A percentile compares a stretch with the other conserved stretches of the same genome.
These are phyloP conservation scores for Eurytoma californica DNA, from an alignment of 2,888 invertebrate species.

Conservation along the genomic window DNA sequence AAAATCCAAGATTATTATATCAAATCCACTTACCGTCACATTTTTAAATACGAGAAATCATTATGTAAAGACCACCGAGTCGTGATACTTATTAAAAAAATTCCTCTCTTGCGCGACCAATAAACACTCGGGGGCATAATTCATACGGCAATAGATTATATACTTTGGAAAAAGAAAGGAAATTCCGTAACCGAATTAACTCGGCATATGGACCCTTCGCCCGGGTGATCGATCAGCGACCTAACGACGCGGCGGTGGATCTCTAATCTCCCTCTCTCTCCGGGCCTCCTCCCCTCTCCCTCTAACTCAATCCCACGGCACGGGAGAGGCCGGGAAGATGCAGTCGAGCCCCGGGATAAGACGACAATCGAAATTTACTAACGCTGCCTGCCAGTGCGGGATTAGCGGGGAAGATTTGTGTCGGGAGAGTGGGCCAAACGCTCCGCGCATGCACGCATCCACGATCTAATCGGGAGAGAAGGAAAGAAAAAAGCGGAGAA, in stretches of 20 bases:
- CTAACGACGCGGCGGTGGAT: not conserved
- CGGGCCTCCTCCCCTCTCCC: not conserved
- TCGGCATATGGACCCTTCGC: not conserved
- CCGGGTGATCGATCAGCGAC: constrained; percentile 28
- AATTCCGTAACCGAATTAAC: constrained; percentile 42
- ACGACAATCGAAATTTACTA: constrained; percentile 45
- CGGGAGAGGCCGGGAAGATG: constrained; percentile 15
- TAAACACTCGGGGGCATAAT: no score
- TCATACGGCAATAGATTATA: constrained; percentile 7
- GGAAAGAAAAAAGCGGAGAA: not conserved
- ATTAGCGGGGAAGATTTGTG: constrained; percentile 22
- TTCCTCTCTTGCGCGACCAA: no score
- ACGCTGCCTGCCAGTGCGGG: constrained; percentile 1
- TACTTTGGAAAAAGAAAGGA: not conserved
- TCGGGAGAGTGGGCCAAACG: constrained; percentile 7
- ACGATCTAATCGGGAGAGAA: constrained; percentile 19
- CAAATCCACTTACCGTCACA: not conserved
- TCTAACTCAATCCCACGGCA: not conserved
- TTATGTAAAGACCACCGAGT: not conserved
- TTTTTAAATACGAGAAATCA: constrained; percentile 15
- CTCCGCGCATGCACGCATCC: no score
- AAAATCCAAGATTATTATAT: no score
- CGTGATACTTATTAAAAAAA: not conserved
- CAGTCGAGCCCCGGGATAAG: constrained; percentile 22
- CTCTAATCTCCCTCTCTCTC: constrained; percentile 16